Evolutionary conservation across 2,113 vertebrate genomes (phyloP).

Genomic region (Pseudois nayaur): DNA sequence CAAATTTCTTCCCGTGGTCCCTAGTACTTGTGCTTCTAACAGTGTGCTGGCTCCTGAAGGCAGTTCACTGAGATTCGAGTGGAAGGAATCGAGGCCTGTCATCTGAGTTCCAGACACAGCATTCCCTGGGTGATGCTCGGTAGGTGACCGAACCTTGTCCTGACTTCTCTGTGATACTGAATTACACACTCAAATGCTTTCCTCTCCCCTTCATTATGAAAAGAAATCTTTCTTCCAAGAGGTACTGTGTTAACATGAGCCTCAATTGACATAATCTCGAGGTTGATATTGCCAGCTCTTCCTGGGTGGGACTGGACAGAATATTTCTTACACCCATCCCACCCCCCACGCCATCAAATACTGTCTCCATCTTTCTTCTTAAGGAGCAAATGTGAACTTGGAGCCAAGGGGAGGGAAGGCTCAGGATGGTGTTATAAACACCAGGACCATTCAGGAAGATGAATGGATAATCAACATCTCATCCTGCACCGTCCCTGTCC

Average conservation of each 20-base stretch:
- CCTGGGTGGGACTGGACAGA: background rate
- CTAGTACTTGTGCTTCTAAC: background rate
- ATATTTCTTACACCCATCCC: slow-evolving; percentile 40
- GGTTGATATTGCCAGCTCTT: background rate
- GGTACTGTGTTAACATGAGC: background rate
- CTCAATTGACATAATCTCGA: slow-evolving; percentile 17
- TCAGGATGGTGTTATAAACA: slow-evolving; percentile 44
- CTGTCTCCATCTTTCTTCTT: slow-evolving; percentile 16
- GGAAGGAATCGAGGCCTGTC: background rate
- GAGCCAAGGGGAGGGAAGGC: slow-evolving; percentile 46
- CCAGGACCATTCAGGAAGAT: slow-evolving; percentile 65
- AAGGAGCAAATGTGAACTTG: slow-evolving; percentile 53
- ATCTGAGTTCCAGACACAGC: background rate
- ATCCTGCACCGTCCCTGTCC: slow-evolving; percentile 30
- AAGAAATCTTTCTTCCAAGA: background rate
- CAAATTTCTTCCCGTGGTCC: background rate
- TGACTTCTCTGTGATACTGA: slow-evolving; percentile 1
- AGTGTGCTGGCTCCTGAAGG: background rate
- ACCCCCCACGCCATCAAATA: background rate
- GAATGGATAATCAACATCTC: slow-evolving; percentile 66
- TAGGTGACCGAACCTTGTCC: background rate
- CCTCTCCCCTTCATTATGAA: slow-evolving; percentile 12
- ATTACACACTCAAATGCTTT: slow-evolving; percentile 41
- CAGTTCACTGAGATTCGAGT: background rate
- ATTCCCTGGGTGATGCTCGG: background rate